Percentiles rank a stretch among this genome's conserved stretches.
phyloP scores from a whole-genome alignment of 2,113 vertebrate genomes.

The Sinocyclocheilus anophthalmus region DNA sequence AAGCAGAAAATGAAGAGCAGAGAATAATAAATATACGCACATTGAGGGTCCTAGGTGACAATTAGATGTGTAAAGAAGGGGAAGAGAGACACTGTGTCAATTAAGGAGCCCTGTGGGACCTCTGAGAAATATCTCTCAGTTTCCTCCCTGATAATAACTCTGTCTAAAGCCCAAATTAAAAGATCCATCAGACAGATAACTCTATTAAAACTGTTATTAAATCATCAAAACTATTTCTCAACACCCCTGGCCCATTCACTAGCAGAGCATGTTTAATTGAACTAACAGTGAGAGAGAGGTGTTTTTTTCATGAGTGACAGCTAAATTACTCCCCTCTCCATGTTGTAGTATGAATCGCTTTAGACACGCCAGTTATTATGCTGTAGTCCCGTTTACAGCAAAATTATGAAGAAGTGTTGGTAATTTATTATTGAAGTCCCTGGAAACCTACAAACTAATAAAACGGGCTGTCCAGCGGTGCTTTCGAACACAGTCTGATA shows the following conservation, averaged over 20 bases:
- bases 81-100: neutral
- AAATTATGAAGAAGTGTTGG: constrained; percentile 45
- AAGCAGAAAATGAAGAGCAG: too few species aligned
- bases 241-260: constrained; percentile 21
- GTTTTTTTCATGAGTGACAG: constrained; percentile 50
- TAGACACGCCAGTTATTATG: constrained; percentile 58
- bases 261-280: constrained; percentile 50
- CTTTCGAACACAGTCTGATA: neutral
- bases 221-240: constrained; percentile 54
- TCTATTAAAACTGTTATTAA: constrained; percentile 61
- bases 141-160: constrained; percentile 48
- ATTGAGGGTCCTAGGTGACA: too few species aligned
- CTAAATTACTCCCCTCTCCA: constrained; percentile 59
- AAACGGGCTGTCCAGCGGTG: neutral
- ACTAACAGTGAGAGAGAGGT: constrained; percentile 37
- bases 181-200: constrained; percentile 52
- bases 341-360: constrained; percentile 55
- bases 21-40: too few species aligned
- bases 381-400: constrained; percentile 50
- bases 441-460: neutral
- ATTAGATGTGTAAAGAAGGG: neutral
- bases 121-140: constrained; percentile 24
- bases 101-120: constrained; percentile 19
- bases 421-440: constrained; percentile 40
- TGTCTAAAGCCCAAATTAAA: constrained; percentile 47